Evolutionary conservation across 1,140 invertebrate species (phyloP).

Genomic region (Cepaea nemoralis): DNA sequence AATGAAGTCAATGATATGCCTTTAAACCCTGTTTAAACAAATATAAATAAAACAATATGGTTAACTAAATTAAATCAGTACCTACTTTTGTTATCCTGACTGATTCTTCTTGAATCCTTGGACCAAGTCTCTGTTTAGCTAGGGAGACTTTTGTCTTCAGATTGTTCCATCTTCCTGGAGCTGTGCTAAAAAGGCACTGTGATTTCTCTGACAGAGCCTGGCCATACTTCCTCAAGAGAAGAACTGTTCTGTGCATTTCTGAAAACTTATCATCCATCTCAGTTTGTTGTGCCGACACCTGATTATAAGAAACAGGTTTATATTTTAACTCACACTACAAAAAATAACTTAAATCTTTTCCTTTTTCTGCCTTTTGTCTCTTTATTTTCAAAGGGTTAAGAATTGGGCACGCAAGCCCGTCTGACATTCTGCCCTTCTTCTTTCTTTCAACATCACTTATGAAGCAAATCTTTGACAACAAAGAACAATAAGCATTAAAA

Average conservation of each 20-base stretch:
- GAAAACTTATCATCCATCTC: constrained; percentile 72
- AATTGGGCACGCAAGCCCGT: too few relatives aligned
- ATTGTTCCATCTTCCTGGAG: constrained; percentile 70
- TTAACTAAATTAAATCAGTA: neutral
- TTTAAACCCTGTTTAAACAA: too few relatives aligned
- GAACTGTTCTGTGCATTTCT: constrained; percentile 69
- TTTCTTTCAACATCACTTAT: too few relatives aligned
- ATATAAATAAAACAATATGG: neutral
- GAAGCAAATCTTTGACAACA: too few relatives aligned
- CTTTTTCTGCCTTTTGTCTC: too few relatives aligned
- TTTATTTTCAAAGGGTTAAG: too few relatives aligned
- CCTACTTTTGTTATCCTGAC: constrained; percentile 67
- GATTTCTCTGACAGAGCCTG: constrained; percentile 66
- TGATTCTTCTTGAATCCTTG: constrained; percentile 71
- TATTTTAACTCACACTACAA: too few relatives aligned
- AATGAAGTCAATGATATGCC: neutral
- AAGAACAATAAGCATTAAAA: too few relatives aligned
- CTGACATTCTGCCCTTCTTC: too few relatives aligned
- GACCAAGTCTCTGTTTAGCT: constrained; percentile 72
- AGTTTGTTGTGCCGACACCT: constrained; percentile 71
- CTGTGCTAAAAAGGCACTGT: constrained; percentile 65
- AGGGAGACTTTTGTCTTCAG: constrained; percentile 71
- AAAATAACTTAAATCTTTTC: too few relatives aligned
- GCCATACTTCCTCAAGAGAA: constrained; percentile 70
- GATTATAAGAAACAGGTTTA: neutral